Base-by-base conservation (phyloP, 2,113 vertebrate species). In the Cinclus cinclus region DNA sequence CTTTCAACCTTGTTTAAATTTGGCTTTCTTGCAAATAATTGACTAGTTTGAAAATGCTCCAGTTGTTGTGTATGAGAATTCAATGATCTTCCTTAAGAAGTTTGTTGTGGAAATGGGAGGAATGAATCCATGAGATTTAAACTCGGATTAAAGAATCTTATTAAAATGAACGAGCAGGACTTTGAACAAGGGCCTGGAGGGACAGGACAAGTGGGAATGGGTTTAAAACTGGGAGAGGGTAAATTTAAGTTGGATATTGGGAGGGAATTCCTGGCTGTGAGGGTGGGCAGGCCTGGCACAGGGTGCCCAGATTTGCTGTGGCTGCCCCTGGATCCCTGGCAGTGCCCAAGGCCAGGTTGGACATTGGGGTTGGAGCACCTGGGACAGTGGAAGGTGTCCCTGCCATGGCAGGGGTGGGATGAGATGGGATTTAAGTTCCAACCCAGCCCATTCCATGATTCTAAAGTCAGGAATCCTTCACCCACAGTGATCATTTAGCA, bases 211-310 rank as follows among this genome's bases (percentile, higher is more conserved):
- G 25, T 13, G 16, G 18, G 9, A 8, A 27, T 35, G 33, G 65
- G 10, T 67, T 59, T 33, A 20, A 42, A 42, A 13, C 10, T 81
- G 44, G 14, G 22, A 55, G 12, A 44, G 9, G 8, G 33, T 4
- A 4, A 33, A 37, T 50, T 44, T 28, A 7, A 31, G 3, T 15
- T 44, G 70, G 41, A 35, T 47, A 9, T 62, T 62, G 30, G 41
- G 62, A 19, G 25, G 17, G n/a, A 69, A 69, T 62, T 83, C 6
- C 3, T 83, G 30, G 2, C 55, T 89, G 24, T 0, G 55, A 46
- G 46, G 39, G 24, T 21, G 16, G 15, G 0, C 0, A 60, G 27
- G 15, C 2, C 39, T 59, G 76, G 50, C 0, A 7, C 7, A 6
- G 44, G 3, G 1, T 67, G 1, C 7, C 16, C 87, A 62, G 63